Percentiles rank a stretch among this genome's conserved stretches.
Evolutionary conservation across 2,113 vertebrate species (phyloP).

Genomic region (Ploceus nigricollis): DNA sequence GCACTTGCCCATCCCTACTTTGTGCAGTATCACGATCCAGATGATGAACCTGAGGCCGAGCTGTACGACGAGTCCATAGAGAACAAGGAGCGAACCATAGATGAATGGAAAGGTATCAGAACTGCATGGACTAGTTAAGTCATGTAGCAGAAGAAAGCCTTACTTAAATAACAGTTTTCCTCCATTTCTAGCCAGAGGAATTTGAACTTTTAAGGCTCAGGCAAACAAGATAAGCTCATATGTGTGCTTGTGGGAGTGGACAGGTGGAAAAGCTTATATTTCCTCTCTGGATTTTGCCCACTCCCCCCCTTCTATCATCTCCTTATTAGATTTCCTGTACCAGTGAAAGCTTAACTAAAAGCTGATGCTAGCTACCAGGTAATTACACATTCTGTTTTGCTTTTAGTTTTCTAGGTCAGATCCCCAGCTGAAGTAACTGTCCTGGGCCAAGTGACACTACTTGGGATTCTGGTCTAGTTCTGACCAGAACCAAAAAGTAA

Average conservation of each 20-base stretch:
- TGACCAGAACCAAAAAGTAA: not conserved
- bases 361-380: not conserved
- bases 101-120: constrained; percentile 93
- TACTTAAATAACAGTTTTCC: not conserved
- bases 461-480: not conserved
- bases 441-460: not conserved
- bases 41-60: constrained; percentile 90
- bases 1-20: constrained; percentile 93
- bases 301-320: not conserved
- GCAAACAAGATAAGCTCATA: not conserved
- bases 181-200: not conserved
- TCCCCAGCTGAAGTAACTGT: not conserved
- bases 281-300: not conserved
- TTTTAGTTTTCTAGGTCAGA: not conserved
- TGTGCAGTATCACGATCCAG: constrained; percentile 94
- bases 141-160: not conserved
- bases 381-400: not conserved
- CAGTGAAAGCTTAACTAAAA: not conserved
- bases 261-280: not conserved
- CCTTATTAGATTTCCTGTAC: not conserved
- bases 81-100: constrained; percentile 88
- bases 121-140: not conserved
- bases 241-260: not conserved
- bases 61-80: constrained; percentile 91
- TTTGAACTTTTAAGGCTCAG: not conserved